Base-by-base conservation (phyloP, 1,140 invertebrate genomes). In the Trachymyrmex cornetzi region DNA sequence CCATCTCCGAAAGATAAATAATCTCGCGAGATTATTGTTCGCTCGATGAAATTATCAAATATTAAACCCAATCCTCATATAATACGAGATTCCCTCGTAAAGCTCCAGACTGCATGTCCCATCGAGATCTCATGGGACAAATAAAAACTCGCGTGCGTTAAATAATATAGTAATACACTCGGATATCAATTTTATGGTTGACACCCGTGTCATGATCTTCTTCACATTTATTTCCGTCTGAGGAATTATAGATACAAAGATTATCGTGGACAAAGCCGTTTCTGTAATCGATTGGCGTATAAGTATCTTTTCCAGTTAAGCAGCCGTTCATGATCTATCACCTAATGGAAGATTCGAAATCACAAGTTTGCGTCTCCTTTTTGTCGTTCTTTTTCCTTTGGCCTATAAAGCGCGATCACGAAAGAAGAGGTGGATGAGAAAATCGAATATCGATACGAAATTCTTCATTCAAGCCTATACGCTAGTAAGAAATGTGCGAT, bases 1-100 rank as follows among this genome's bases (percentile, higher is more conserved):
- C 34, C 74, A 53, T 85, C 82, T 67, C 22, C 19, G 27, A 27
- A 84, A 61, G 55, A 84, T 84, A 61, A 84, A 74, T 84, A 84
- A 74, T 84, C 53, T 61, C 27, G 69, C 69, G 69, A 75, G 69
- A 84, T 84, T 84, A 84, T 84, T 84, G 80, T 84, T 61, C 69
- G 44, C 19, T 75, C 80, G 38, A 75, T 75, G 19, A 61, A 63
- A 84, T 38, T 63, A 38, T 84, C 55, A 84, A 75, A 84, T 84
- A 74, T 84, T 84, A 84, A 84, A 74, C 38, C 12, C 24, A 75
- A 50, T 74, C 24, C 38, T 84, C 30, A 24, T 48, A 59, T 63
- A 72, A 72, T 59, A 44, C 16, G 66, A 59, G 66, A 59, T 24
- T 30, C n/a, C 2, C 67, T 72, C 66, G 66, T 72, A 72, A 82